Evolutionary conservation across 2,113 vertebrate genomes (phyloP).

Genomic region (Chinchilla lanigera): DNA sequence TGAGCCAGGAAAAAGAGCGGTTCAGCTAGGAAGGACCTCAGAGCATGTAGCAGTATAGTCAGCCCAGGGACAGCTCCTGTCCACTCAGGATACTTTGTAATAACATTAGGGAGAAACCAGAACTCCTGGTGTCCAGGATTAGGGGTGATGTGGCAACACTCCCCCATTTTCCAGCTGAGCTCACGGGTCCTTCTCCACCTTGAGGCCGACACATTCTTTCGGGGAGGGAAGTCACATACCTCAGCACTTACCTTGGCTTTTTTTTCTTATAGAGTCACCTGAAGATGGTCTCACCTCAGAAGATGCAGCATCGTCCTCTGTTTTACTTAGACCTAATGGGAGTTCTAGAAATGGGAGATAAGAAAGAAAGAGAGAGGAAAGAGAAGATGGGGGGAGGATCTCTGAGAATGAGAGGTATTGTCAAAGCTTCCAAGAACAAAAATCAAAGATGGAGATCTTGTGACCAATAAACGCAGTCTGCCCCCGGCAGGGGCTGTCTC

Average conservation of each 20-base stretch:
- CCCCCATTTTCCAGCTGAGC: too few species aligned
- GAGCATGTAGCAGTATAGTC: not conserved
- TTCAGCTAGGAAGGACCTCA: too few species aligned
- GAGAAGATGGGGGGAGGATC: not conserved
- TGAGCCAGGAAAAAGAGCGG: not conserved
- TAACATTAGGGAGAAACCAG: not conserved
- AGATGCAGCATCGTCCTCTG: rapidly evolving
- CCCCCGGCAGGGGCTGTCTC: not conserved
- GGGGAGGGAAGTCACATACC: not conserved
- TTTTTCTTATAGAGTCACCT: not conserved
- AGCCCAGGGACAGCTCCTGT: too few species aligned
- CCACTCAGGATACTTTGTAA: not conserved
- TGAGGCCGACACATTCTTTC: not conserved
- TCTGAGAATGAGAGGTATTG: not conserved
- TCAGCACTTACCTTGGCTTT: slow-evolving; percentile 7
- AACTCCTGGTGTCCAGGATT: not conserved
- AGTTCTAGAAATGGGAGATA: slow-evolving; percentile 36
- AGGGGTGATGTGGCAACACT: not conserved
- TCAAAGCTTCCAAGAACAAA: not conserved
- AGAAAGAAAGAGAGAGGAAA: not conserved
- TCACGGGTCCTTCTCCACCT: too few species aligned
- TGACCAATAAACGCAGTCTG: not conserved
- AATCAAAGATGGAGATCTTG: not conserved
- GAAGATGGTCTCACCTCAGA: rapidly evolving
- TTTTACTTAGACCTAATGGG: not conserved